Evolutionary conservation across 2,888 invertebrate species (phyloP), one percentile per base, ranked within the genome.

Genomic region (Magallana nippona): DNA sequence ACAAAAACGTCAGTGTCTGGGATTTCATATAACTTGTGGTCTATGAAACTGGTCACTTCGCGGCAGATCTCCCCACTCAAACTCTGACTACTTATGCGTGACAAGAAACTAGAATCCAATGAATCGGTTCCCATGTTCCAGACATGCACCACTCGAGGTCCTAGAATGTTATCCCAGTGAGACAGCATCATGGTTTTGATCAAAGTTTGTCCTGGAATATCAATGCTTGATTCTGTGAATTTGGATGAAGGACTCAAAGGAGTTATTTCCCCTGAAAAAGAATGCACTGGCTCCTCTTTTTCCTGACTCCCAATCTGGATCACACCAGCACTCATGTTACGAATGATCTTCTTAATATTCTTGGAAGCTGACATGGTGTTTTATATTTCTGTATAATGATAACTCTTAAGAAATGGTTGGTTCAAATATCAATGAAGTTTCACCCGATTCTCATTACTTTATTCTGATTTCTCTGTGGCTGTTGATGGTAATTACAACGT

Each of bases 151-250:
- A 93, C 88, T 55, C 91, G 87, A 15, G 94, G 94, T 19, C 94
- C 94, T 11, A 93, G 88, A 83, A 94, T 94, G 84, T 94, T 94
- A 87, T 93, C 93, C 94, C 94, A 94, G 83, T 92, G 90, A 62
- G 91, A 91, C 22, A 93, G 87, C 15, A 92, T 85, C 8, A 93
- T 82, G 5, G 91, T 90, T 55, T 85, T 86, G 32, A 92, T 87
- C 81, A 92, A 89, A 55, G 86, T 84, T 1, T 85, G 82, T 32
- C 89, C 88, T 63, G 90, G 88, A 19, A 86, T 82, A 17, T 91
- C 86, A 19, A 88, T 85, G 2, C 82, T 78, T 17, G 91, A 89
- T 77, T 90, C 90, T 13, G 90, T 87, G 86, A 90, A 93, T 44
- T 87, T 88, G 10, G 92, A 92, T 81, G 91, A 90, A 19, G 92